Conservation (phyloP, 2,113 vertebrate species). For the Ptilorrhoa leucosticta region DNA sequence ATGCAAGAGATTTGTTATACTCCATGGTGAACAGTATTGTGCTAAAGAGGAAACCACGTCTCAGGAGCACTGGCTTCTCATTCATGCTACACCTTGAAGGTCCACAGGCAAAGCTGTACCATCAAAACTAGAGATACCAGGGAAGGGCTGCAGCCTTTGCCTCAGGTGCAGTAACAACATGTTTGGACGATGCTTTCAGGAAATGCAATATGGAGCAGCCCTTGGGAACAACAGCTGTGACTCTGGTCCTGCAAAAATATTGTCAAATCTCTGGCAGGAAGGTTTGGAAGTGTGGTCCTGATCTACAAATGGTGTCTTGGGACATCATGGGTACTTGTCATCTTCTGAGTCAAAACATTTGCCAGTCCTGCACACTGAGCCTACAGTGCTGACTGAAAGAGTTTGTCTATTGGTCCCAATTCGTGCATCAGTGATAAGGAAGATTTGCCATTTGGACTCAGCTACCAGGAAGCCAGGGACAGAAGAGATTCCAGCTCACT, state of each 20-base stretch:
- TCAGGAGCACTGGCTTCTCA: background rate
- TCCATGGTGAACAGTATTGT: background rate
- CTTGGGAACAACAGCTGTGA: background rate
- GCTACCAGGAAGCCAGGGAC: background rate
- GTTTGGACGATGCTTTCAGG: background rate
- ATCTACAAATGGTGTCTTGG: background rate
- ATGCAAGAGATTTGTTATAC: background rate
- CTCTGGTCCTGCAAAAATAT: background rate
- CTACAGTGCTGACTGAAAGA: background rate
- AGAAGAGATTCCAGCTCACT: background rate
- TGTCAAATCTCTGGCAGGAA: background rate
- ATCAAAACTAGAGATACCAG: background rate
- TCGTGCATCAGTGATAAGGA: accelerated
- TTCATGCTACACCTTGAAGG: background rate
- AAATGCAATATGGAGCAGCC: background rate
- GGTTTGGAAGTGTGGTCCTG: background rate
- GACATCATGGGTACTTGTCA: accelerated
- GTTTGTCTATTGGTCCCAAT: background rate
- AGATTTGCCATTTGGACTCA: background rate
- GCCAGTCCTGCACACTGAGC: background rate
- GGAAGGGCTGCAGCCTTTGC: background rate
- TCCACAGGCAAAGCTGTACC: background rate
- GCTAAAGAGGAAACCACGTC: background rate
- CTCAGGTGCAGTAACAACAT: background rate
- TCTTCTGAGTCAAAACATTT: background rate